Percentiles rank a stretch among this genome's conserved stretches.
phyloP scores from a whole-genome alignment of 1,140 invertebrate genomes.

The Lepidurus couesii region DNA sequence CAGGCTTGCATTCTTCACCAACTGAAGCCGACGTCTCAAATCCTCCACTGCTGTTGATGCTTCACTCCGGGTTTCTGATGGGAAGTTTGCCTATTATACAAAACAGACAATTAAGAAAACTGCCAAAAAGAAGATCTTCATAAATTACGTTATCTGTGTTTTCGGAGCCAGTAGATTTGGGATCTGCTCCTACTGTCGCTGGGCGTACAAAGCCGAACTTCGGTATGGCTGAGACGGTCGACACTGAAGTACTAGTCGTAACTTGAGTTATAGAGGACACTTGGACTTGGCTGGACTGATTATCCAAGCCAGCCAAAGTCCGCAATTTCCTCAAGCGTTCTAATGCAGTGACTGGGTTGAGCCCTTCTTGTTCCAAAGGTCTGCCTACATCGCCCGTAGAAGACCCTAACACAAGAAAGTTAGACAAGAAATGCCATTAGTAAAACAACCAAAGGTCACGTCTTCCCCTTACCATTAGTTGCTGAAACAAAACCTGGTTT shows the following conservation, averaged over 20 bases:
- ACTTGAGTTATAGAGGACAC: neutral
- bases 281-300: conserved; percentile 25
- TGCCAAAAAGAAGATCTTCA: neutral
- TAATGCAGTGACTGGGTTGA: conserved; percentile 19
- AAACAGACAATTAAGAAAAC: neutral
- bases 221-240: neutral
- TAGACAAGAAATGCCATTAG: neutral
- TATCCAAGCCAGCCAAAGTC: conserved; percentile 31
- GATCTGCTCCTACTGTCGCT: conserved; percentile 9
- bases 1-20: conserved; percentile 25
- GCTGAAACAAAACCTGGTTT: neutral
- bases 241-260: neutral
- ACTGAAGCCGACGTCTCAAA: conserved; percentile 15
- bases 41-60: conserved; percentile 18
- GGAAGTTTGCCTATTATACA: neutral
- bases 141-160: neutral
- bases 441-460: too few species aligned
- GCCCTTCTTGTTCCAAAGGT: conserved; percentile 23
- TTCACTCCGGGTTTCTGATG: neutral
- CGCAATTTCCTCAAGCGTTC: conserved; percentile 34
- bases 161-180: neutral
- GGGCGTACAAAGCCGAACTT: conserved; percentile 10
- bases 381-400: neutral
- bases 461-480: conserved; percentile 25
- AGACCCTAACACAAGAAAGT: neutral